Percentiles rank a stretch among this genome's conserved stretches.
Evolutionary conservation across 2,888 invertebrate species (phyloP).

Genomic region (Pyrocoelia pectoralis): DNA sequence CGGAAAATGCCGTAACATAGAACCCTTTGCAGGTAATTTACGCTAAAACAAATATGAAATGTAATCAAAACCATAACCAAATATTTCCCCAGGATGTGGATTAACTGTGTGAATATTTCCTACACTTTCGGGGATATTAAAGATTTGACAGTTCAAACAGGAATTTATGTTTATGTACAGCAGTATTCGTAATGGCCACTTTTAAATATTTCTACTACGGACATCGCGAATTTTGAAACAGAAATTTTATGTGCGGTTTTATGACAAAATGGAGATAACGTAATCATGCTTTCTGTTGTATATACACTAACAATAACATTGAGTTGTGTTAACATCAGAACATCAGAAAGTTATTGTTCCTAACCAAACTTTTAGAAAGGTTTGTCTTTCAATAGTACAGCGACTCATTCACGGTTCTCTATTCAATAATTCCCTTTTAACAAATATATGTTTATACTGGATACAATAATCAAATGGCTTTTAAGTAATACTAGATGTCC

Average conservation of each 20-base stretch:
- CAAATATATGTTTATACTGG: background rate
- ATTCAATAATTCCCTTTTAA: background rate
- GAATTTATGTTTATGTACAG: background rate
- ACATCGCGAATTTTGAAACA: background rate
- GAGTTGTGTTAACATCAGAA: background rate
- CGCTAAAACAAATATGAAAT: background rate
- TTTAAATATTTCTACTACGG: background rate
- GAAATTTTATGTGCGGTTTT: background rate
- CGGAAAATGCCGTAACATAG: background rate
- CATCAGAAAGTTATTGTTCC: background rate
- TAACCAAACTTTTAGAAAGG: constrained; percentile 3
- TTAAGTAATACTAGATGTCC: background rate
- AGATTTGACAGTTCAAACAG: background rate
- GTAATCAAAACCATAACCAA: background rate
- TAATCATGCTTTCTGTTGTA: background rate
- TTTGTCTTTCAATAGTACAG: constrained; percentile 4
- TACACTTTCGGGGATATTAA: background rate
- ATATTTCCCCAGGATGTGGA: constrained; percentile 1
- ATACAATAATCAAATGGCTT: background rate
- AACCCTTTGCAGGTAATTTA: background rate
- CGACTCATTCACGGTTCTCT: background rate
- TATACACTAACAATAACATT: constrained; percentile 2
- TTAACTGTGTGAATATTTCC: constrained; percentile 5
- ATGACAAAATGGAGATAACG: background rate
- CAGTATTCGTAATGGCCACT: background rate